These are phyloP conservation scores for Guaruba guarouba DNA, from an alignment of 2,113 vertebrate species.

Conservation along the genomic window DNA sequence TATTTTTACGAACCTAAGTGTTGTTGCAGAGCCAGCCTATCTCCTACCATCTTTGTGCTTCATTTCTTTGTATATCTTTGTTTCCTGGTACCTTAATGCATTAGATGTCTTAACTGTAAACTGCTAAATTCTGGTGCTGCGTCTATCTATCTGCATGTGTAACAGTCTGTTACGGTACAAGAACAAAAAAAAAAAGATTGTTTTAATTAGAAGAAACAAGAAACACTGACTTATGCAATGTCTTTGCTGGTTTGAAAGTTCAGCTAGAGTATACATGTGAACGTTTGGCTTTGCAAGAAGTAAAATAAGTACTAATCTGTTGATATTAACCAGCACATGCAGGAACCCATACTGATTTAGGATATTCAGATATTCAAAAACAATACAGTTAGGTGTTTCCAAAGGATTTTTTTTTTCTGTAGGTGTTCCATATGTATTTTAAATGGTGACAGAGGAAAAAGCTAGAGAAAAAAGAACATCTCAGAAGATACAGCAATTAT, in stretches of 20 bases:
- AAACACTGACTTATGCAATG: accelerated
- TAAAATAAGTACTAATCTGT: not conserved
- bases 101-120: not conserved
- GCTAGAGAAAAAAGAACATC: not conserved
- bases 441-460: not conserved
- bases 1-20: not conserved
- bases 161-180: not conserved
- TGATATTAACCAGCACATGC: not conserved
- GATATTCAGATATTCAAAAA: not conserved
- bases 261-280: not conserved
- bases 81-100: not conserved
- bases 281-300: not conserved
- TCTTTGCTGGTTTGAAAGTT: not conserved
- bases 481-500: not conserved
- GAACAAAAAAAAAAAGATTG: not conserved
- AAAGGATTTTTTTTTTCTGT: not conserved
- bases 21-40: not conserved
- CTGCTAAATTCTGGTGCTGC: not conserved
- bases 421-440: not conserved
- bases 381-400: not conserved
- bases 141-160: not conserved
- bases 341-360: not conserved
- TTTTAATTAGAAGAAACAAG: not conserved
- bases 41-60: not conserved
- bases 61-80: not conserved